Evolutionary conservation across 2,113 vertebrate genomes (phyloP).

Genomic region (Dipodomys merriami): DNA sequence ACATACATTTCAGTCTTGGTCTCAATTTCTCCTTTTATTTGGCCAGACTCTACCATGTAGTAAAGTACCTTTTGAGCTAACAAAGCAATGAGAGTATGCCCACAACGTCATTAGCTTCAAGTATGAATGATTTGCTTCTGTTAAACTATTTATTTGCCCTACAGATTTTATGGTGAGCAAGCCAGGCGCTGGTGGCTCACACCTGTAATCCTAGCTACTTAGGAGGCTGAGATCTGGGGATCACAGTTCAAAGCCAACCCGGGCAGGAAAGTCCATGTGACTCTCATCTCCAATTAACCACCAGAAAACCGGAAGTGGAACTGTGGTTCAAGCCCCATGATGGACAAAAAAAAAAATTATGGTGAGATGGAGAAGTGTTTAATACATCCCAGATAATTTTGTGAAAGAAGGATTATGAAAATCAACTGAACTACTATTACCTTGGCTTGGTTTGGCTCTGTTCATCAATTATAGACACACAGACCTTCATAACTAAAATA

Average conservation of each 20-base stretch:
- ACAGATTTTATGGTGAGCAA: slow-evolving; percentile 51
- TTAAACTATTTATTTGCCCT: slow-evolving; percentile 68
- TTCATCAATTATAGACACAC: slow-evolving; percentile 70
- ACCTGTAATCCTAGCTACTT: no score
- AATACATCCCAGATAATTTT: slow-evolving; percentile 69
- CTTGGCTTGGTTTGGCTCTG: slow-evolving; percentile 64
- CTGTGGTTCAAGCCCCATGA: no score
- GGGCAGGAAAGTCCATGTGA: no score
- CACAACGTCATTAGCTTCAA: slow-evolving; percentile 69
- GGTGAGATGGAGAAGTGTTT: slow-evolving; percentile 57
- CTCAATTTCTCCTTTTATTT: slow-evolving; percentile 58
- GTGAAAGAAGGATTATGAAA: slow-evolving; percentile 73
- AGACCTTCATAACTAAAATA: slow-evolving; percentile 72
- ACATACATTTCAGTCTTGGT: slow-evolving; percentile 61
- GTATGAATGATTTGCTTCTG: slow-evolving; percentile 65
- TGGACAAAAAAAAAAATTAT: background rate
- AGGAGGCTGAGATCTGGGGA: no score
- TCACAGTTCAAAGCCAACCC: no score
- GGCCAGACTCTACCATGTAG: slow-evolving; percentile 66
- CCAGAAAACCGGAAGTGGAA: no score
- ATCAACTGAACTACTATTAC: slow-evolving; percentile 72
- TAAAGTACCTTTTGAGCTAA: slow-evolving; percentile 60
- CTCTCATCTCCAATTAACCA: no score
- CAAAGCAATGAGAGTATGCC: slow-evolving; percentile 66
- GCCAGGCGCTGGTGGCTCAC: no score